Base-by-base conservation (phyloP, 1,140 invertebrate species). In the Sycobia sp. region DNA sequence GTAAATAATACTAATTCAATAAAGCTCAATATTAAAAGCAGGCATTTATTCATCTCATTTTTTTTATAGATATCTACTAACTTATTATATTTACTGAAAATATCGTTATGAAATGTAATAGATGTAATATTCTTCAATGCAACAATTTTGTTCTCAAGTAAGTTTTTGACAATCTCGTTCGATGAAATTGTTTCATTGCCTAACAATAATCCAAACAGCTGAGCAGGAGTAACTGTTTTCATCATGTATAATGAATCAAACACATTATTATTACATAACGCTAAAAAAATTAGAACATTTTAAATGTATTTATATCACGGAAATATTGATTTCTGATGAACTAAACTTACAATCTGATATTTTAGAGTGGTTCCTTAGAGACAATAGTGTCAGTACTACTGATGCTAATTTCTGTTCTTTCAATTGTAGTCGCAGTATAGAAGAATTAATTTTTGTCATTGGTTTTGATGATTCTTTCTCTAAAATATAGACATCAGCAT, bases 401-500 rank as follows among this genome's bases (percentile, higher is more conserved):
- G 61, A 39, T 29, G 29, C 1, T 16, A 62, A 3, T 16, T 56
- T 34, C 20, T 62, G 51, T 9, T 56, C 34, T 18, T 23, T n/a
- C 18, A 62, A 16, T 34, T 32, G 3, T 29, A 38, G 13, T 27
- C 22, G 14, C 9, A 25, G 20, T n/a, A 39, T 18, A 13, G 32
- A 22, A n/a, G 27, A 1, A 32, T 49, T 62, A 1, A 47, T 20
- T 11, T 27, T 55, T 20, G 22, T 20, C 8, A 16, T 1, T 16
- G 44, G 4, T 41, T 16, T 41, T 32, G 27, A 8, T 29, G 20
- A 4, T 1, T 55, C 43, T 56, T 50, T 62, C 50, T 62, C 61
- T 34, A 62, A 54, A 32, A 62, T n/a, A 41, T 62, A 62, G 7
- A 18, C 51, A 62, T 56, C 32, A 11, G 44, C 51, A n/a, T 22